These are phyloP conservation scores for Drosophila borealis DNA, from an alignment of 2,888 invertebrate genomes.

Conservation along the genomic window DNA sequence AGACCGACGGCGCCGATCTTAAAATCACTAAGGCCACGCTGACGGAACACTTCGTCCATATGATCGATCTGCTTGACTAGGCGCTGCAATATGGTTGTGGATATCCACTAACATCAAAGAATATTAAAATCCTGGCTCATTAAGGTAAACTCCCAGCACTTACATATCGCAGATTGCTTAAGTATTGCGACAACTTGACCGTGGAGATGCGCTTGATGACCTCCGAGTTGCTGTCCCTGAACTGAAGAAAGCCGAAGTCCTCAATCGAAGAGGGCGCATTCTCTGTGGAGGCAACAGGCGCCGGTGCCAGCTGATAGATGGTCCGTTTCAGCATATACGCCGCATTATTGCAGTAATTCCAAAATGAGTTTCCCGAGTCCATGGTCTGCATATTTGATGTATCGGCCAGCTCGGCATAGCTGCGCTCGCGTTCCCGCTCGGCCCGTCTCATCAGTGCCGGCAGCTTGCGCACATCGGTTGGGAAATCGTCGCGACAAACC, in stretches of 20 bases:
- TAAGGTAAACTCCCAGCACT: slow-evolving; percentile 45
- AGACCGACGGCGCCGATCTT: slow-evolving; percentile 90
- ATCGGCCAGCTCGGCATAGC: slow-evolving; percentile 71
- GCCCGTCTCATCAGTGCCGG: slow-evolving; percentile 55
- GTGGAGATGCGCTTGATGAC: slow-evolving; percentile 85
- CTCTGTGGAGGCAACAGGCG: slow-evolving; percentile 76
- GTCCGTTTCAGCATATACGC: slow-evolving; percentile 83
- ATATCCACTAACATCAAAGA: slow-evolving; percentile 89
- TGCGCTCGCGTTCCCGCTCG: slow-evolving; percentile 79
- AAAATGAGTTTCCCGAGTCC: slow-evolving; percentile 83
- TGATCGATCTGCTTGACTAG: slow-evolving; percentile 90
- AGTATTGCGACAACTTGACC: slow-evolving; percentile 90
- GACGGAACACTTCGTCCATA: slow-evolving; percentile 89
- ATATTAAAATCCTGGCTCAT: not conserved
- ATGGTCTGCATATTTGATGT: slow-evolving; percentile 63
- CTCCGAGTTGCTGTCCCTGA: slow-evolving; percentile 84
- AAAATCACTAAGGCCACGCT: slow-evolving; percentile 89
- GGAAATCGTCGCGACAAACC: slow-evolving; percentile 83
- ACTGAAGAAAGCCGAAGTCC: slow-evolving; percentile 79
- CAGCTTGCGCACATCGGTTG: slow-evolving; percentile 85
- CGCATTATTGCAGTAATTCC: slow-evolving; percentile 85
- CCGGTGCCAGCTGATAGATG: slow-evolving; percentile 84
- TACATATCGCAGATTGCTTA: slow-evolving; percentile 91
- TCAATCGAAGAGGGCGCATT: slow-evolving; percentile 81
- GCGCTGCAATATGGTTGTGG: slow-evolving; percentile 92